phyloP scores from a whole-genome alignment of 1,140 invertebrate genomes.

The Zaprionus lachaisei region DNA sequence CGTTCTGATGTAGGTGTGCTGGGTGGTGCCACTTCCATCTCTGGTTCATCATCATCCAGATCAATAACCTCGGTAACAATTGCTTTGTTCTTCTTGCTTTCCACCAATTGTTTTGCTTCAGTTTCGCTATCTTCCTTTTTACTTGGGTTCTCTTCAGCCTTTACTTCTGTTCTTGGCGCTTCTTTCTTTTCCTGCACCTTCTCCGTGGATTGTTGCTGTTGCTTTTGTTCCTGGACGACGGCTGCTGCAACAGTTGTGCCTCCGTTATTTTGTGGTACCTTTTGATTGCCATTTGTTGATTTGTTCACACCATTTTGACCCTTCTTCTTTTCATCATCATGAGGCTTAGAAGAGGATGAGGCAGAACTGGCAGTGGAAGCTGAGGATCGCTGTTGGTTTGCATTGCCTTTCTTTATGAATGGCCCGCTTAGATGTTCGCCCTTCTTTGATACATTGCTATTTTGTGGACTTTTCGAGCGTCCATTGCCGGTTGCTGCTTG shows the following conservation, averaged over 20 bases:
- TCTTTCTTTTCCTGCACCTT: constrained; percentile 43
- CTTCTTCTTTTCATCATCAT: constrained; percentile 57
- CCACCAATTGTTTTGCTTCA: constrained; percentile 14
- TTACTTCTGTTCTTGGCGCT: constrained; percentile 13
- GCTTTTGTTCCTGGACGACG: constrained; percentile 47
- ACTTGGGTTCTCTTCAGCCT: constrained; percentile 11
- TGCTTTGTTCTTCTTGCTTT: constrained; percentile 14
- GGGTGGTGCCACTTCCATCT: not conserved
- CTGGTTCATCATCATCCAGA: constrained; percentile 13
- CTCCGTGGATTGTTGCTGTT: constrained; percentile 46
- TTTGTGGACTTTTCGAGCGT: constrained; percentile 62
- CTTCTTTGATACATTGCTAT: constrained; percentile 48
- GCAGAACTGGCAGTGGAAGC: constrained; percentile 21
- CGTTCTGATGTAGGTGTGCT: constrained; percentile 53
- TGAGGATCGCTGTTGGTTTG: constrained; percentile 12
- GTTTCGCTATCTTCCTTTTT: constrained; percentile 40
- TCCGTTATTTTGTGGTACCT: constrained; percentile 57
- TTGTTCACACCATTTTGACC: constrained; percentile 61
- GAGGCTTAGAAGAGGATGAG: constrained; percentile 10
- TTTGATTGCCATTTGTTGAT: constrained; percentile 60
- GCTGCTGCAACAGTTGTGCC: constrained; percentile 11
- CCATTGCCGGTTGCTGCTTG: constrained; percentile 52
- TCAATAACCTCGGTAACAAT: constrained; percentile 11
- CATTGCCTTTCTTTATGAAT: constrained; percentile 44
- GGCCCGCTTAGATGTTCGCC: constrained; percentile 35